Evolutionary conservation across 2,113 vertebrate species (phyloP).

Genomic region (Ondatra zibethicus): DNA sequence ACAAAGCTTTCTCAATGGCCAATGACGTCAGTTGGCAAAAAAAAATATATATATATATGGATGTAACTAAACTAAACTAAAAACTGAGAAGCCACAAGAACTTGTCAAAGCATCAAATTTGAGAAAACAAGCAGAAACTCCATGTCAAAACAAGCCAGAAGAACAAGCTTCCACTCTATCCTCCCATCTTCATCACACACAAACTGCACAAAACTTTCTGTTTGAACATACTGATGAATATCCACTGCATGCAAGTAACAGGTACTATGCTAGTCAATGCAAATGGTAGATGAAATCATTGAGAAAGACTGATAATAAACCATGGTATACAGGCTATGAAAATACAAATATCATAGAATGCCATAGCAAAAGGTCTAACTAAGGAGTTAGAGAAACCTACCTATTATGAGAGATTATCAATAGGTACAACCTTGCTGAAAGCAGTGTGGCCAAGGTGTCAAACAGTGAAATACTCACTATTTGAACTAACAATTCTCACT

Average conservation of each 20-base stretch:
- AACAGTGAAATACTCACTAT: neutral
- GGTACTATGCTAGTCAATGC: neutral
- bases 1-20: neutral
- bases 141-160: neutral
- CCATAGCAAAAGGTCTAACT: neutral
- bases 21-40: neutral
- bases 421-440: neutral
- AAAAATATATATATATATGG: neutral
- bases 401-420: neutral
- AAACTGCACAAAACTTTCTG: neutral
- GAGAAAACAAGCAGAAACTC: neutral
- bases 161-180: neutral
- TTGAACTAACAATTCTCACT: neutral
- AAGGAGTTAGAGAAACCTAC: neutral
- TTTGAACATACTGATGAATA: neutral
- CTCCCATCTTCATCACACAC: neutral
- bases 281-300: neutral
- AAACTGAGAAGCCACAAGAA: neutral
- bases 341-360: neutral
- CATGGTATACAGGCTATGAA: neutral
- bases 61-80: neutral
- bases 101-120: neutral
- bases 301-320: neutral
- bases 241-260: neutral
- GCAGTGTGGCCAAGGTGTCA: neutral